Conservation (phyloP, 2,113 vertebrate genomes). For the Dermatemys mawii region DNA sequence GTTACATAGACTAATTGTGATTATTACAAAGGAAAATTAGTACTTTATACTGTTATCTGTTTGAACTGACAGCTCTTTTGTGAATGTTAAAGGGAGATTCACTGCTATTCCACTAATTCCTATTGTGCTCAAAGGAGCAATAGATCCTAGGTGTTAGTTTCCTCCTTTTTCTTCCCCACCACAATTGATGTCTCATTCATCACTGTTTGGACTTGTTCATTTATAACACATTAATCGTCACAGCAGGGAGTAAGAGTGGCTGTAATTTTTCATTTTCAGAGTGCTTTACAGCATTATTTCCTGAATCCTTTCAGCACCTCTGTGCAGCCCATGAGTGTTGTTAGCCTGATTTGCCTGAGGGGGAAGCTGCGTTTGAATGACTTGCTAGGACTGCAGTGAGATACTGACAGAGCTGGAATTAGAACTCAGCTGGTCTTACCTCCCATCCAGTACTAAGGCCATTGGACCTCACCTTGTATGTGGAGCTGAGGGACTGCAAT, state of each 20-base stretch:
- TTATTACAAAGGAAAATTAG: neutral
- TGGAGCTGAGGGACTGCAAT: neutral
- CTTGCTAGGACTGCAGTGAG: neutral
- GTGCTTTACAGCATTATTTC: neutral
- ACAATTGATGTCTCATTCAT: neutral
- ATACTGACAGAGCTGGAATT: neutral
- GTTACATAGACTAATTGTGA: neutral
- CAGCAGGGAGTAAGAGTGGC: neutral
- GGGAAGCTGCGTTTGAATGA: neutral
- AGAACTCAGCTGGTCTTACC: neutral
- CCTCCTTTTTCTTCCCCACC: neutral
- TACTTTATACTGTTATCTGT: neutral
- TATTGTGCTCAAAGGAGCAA: neutral
- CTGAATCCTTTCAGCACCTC: neutral
- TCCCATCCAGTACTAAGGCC: neutral
- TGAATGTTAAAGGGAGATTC: neutral
- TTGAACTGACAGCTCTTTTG: neutral
- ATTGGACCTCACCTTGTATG: neutral
- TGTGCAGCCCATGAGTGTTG: neutral
- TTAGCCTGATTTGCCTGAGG: neutral
- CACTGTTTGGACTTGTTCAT: neutral
- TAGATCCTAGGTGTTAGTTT: neutral
- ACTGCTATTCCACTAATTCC: neutral
- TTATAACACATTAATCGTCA: neutral
- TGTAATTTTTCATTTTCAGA: conserved; percentile 3